Percentiles rank a stretch among this genome's conserved stretches.
Conservation (phyloP, 2,797 vertebrate species). For the Chelidonichthys spinosus region DNA sequence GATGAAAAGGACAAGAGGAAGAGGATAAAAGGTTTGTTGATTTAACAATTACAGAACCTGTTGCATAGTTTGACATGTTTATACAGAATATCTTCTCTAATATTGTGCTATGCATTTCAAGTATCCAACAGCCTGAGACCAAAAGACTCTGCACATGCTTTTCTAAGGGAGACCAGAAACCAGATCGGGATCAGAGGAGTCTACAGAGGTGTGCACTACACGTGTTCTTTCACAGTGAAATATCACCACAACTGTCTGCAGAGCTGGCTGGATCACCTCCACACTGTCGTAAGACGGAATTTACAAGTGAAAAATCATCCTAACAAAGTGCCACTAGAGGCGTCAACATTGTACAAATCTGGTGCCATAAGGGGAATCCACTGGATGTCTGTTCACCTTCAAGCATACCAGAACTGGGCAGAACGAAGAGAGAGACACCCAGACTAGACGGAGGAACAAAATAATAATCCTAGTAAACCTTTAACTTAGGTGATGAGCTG, state of each 20-base stretch:
- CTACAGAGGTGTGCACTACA: not conserved
- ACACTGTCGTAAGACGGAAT: too few relatives aligned
- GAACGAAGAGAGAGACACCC: too few relatives aligned
- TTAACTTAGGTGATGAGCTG: too few relatives aligned
- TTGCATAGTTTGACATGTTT: slow-evolving; percentile 58
- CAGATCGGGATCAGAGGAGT: too few relatives aligned
- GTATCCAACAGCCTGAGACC: not conserved
- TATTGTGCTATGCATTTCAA: slow-evolving; percentile 15
- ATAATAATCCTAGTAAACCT: too few relatives aligned
- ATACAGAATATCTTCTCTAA: slow-evolving; percentile 10
- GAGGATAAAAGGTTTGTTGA: not conserved
- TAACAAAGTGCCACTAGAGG: too few relatives aligned
- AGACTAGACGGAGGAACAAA: too few relatives aligned
- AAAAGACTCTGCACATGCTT: not conserved
- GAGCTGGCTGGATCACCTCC: too few relatives aligned
- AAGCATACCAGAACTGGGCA: too few relatives aligned
- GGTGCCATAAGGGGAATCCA: too few relatives aligned
- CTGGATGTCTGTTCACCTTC: too few relatives aligned
- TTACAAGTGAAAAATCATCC: not conserved
- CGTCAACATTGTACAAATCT: too few relatives aligned
- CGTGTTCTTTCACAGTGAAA: not conserved
- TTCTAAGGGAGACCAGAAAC: not conserved
- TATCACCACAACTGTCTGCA: not conserved
- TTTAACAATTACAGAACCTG: slow-evolving; percentile 5
- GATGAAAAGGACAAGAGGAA: not conserved